Percentiles rank a stretch among this genome's conserved stretches.
Evolutionary conservation across 2,888 invertebrate species (phyloP).

Genomic region (Phasia obesa): DNA sequence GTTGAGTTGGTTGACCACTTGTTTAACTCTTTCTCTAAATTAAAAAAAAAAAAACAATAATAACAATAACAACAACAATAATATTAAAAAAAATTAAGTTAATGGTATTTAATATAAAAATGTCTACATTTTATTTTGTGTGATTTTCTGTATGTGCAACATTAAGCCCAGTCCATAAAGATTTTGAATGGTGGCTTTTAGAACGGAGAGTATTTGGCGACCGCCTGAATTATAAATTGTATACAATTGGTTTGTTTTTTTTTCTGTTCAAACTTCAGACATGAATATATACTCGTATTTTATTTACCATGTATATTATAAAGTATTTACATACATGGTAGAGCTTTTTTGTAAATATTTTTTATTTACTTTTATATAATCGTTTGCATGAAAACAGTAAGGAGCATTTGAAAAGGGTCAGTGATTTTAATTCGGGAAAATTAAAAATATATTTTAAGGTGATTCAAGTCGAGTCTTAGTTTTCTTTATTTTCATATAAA

Average conservation of each 20-base stretch:
- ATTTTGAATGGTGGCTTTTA: constrained; percentile 36
- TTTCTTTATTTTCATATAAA: no score
- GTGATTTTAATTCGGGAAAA: not conserved
- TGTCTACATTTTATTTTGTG: constrained; percentile 49
- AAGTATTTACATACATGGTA: constrained; percentile 6
- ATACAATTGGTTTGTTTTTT: not conserved
- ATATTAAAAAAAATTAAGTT: constrained; percentile 47
- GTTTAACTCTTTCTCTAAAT: constrained; percentile 69
- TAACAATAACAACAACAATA: constrained; percentile 23
- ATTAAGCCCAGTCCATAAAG: not conserved
- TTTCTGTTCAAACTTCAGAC: not conserved
- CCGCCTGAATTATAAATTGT: constrained; percentile 55
- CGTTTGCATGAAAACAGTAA: not conserved
- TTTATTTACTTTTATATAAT: not conserved
- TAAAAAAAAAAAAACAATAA: constrained; percentile 54
- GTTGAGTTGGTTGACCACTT: constrained; percentile 81
- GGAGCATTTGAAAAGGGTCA: not conserved
- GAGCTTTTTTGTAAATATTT: constrained; percentile 3
- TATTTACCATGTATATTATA: constrained; percentile 36
- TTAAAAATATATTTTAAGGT: no score
- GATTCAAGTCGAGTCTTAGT: no score
- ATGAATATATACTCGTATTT: not conserved
- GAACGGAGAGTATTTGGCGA: constrained; percentile 53
- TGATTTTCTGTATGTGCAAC: constrained; percentile 16
- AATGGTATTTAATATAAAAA: constrained; percentile 36